Evolutionary conservation across 1,140 invertebrate genomes (phyloP), one percentile per base, ranked within the genome.

Genomic region (Drosophila sturtevanti): DNA sequence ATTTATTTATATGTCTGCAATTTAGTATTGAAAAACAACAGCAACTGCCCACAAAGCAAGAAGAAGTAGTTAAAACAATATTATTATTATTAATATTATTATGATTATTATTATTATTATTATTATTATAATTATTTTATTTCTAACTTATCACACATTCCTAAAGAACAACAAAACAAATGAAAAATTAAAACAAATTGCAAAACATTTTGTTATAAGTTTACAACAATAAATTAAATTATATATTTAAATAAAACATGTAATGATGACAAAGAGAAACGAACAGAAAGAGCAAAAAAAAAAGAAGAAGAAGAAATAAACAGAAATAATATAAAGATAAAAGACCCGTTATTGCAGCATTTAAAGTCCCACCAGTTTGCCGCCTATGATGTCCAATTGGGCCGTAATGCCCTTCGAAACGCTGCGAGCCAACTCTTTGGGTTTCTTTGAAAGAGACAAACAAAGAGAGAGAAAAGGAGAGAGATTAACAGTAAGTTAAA

Each of bases 311-410:
- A n/a, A 52, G 48, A 37, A 34, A 90, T 62, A 92, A 31, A 31
- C 58, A 92, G 18, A 31, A 31, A 31, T 31, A 31, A 31, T 6
- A 31, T 31, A 3, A 31, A 31, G 7, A 4, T 6, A 31, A 31
- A 31, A 31, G 14, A 18, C 9, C 12, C 10, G 11, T 31, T 62
- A 7, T 16, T 51, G 18, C 24, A 22, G 0, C n/a, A 16, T 24
- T 74, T 70, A 91, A 2, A 94, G 86, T n/a, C 94, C 94, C 22
- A 94, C 84, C 4, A 94, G 27, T 66, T 92, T 92, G 16, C 93
- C 92, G 24, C 94, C 94, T 34, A 94, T 72, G 58, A 93, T 92
- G 80, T 94, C 93, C 35, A 94, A 74, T 7, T 92, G 92, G 14
- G 93, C 92, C 0, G 93, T 94, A 14, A 94, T 76, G n/a, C 92